Evolutionary conservation across 2,113 vertebrate genomes (phyloP).

Genomic region (Sinocyclocheilus anshuiensis): DNA sequence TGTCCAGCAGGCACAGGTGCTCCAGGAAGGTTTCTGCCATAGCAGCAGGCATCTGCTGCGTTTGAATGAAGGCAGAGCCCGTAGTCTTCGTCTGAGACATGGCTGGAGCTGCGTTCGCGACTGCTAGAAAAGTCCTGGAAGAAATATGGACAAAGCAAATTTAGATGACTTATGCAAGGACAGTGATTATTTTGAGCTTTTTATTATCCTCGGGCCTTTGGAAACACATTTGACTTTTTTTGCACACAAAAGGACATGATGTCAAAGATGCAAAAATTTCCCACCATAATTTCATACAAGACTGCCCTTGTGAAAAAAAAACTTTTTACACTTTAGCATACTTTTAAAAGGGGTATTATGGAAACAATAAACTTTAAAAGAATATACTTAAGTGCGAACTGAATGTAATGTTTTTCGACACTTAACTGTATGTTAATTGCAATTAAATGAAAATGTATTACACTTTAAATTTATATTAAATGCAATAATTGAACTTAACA

Average conservation of each 20-base stretch:
- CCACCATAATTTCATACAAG: not conserved
- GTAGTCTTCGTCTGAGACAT: constrained; percentile 77
- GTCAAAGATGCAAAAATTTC: not conserved
- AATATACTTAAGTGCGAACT: not conserved
- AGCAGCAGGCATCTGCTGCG: constrained; percentile 91
- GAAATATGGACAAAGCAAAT: not conserved
- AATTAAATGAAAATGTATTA: not conserved
- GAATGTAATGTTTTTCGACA: not conserved
- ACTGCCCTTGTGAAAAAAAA: not conserved
- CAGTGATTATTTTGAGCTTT: not conserved
- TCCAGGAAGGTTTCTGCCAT: constrained; percentile 94
- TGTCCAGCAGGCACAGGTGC: constrained; percentile 96
- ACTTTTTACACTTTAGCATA: not conserved
- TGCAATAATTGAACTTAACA: not conserved
- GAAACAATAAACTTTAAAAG: not conserved
- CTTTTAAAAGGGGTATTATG: not conserved
- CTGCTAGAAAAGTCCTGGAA: constrained; percentile 62
- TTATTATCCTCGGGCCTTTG: not conserved
- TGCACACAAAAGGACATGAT: too few relatives aligned
- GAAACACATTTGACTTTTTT: not conserved
- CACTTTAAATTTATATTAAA: not conserved
- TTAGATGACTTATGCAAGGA: not conserved
- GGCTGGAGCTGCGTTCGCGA: constrained; percentile 61
- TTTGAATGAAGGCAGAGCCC: constrained; percentile 85
- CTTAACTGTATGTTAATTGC: not conserved